Percentiles rank a stretch among this genome's conserved stretches.
Conservation (phyloP, 2,113 vertebrate genomes). For the Trogon melanurus region DNA sequence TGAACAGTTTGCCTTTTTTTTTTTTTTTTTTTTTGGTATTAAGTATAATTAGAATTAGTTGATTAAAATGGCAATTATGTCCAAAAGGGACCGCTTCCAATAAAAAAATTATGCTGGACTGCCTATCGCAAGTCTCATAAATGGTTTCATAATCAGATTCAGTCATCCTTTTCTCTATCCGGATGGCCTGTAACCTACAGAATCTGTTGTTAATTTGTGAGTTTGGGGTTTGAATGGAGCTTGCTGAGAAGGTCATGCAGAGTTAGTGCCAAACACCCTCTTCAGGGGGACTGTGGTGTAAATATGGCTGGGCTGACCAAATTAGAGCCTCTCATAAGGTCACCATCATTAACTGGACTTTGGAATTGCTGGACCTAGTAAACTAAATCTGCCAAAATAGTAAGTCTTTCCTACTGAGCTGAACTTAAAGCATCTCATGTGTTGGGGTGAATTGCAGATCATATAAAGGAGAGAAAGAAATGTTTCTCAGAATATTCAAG, state of each 20-base stretch:
- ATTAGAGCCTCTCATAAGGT: neutral
- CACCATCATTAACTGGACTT: neutral
- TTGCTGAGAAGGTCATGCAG: neutral
- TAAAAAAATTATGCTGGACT: conserved; percentile 16
- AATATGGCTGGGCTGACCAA: neutral
- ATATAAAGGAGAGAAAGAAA: neutral
- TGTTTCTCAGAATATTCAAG: neutral
- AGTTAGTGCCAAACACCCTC: neutral
- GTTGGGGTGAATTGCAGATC: neutral
- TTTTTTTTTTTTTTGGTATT: neutral
- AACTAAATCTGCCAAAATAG: neutral
- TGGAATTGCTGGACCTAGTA: neutral
- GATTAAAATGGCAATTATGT: conserved; percentile 33
- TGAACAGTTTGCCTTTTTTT: neutral
- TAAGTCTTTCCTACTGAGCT: neutral
- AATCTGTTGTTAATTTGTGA: conserved; percentile 33
- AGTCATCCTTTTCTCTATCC: neutral
- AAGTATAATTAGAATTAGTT: conserved; percentile 37
- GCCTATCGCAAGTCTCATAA: neutral
- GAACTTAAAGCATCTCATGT: neutral
- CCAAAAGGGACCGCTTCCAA: conserved; percentile 10
- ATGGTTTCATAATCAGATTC: conserved; percentile 25
- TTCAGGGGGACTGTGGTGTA: neutral
- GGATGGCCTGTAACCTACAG: neutral
- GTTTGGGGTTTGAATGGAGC: neutral